Evolutionary conservation across 2,797 vertebrate species (phyloP).

Genomic region (Labroides dimidiatus): DNA sequence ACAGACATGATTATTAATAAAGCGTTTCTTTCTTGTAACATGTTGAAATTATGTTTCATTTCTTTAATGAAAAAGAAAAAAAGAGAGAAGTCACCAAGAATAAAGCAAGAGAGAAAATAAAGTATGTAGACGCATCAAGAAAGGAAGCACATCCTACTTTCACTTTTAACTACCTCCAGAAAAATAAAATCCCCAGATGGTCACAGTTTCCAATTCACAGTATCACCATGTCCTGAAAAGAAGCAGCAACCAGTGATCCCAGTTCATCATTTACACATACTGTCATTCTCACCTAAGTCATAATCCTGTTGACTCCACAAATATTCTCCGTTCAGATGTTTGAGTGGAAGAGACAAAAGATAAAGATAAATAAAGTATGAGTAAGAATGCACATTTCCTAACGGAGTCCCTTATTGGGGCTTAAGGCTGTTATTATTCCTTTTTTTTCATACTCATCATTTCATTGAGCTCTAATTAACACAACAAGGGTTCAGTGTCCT

Average conservation of each 20-base stretch:
- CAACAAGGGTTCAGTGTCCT: constrained; percentile 79
- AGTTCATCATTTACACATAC: constrained; percentile 39
- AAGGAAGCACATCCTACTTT: neutral
- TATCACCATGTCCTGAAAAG: constrained; percentile 38
- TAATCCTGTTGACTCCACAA: constrained; percentile 30
- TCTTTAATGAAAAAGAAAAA: neutral
- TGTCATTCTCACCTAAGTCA: constrained; percentile 45
- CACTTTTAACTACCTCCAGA: constrained; percentile 12
- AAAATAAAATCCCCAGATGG: constrained; percentile 29
- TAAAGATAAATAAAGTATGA: constrained; percentile 39
- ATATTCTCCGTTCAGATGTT: constrained; percentile 8
- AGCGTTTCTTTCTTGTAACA: neutral
- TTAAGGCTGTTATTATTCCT: constrained; percentile 56
- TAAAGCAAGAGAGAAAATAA: neutral
- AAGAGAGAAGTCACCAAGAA: neutral
- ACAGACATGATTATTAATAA: constrained; percentile 19
- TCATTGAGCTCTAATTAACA: constrained; percentile 77
- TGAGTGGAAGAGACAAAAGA: constrained; percentile 29
- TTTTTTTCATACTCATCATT: constrained; percentile 65
- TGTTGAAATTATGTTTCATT: neutral
- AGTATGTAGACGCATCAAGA: neutral
- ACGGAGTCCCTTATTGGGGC: constrained; percentile 62
- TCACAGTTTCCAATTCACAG: constrained; percentile 41
- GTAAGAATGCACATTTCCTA: constrained; percentile 31
- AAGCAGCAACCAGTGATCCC: constrained; percentile 37